Percentiles rank a stretch among this genome's conserved stretches.
Conservation (phyloP, 2,113 vertebrate genomes). For the Scolopax mira region DNA sequence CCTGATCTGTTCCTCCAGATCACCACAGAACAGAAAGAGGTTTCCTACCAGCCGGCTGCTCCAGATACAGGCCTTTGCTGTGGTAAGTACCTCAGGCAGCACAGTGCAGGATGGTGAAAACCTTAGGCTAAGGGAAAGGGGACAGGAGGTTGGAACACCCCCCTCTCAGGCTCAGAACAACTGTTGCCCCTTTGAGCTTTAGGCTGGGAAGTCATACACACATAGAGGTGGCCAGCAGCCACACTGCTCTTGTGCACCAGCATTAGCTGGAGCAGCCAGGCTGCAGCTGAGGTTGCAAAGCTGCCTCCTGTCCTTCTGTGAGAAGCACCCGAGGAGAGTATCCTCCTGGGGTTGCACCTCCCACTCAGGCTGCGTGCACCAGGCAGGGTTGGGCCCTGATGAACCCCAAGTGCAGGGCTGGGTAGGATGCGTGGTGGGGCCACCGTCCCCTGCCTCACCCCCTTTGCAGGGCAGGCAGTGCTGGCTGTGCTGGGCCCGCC, state of each 20-base stretch:
- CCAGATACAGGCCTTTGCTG: neutral
- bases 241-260: fast-evolving
- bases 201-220: neutral
- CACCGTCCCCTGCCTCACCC: fast-evolving
- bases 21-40: neutral
- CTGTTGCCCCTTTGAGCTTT: fast-evolving
- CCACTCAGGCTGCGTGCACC: neutral
- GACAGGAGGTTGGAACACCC: neutral
- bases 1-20: neutral
- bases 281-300: neutral
- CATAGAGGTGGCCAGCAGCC: neutral
- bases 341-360: too few relatives aligned
- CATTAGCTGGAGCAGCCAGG: neutral
- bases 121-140: neutral
- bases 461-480: neutral
- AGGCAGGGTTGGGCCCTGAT: fast-evolving
- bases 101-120: fast-evolving
- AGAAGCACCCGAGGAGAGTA: neutral
- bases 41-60: fast-evolving
- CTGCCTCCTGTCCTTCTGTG: neutral
- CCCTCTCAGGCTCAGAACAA: neutral
- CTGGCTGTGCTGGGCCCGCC: neutral
- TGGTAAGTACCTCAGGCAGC: neutral
- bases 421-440: fast-evolving
- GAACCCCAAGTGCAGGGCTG: fast-evolving